phyloP scores from a whole-genome alignment of 2,113 vertebrate species.

The Podilymbus podiceps region DNA sequence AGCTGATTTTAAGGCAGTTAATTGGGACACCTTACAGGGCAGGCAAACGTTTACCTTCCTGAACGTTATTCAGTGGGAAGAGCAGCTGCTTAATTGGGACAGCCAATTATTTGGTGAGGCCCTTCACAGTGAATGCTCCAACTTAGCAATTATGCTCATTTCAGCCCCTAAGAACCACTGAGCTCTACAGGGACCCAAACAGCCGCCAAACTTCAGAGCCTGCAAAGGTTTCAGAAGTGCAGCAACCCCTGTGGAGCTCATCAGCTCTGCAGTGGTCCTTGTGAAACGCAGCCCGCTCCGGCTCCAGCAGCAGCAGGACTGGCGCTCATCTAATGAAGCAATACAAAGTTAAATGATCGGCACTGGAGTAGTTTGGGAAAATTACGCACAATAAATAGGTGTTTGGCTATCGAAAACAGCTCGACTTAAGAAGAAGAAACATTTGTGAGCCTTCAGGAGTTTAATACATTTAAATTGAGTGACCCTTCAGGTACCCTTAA shows the following conservation, averaged over 20 bases:
- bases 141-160: not conserved
- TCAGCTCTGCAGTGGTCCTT: not conserved
- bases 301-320: not conserved
- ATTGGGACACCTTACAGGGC: slow-evolving; percentile 7
- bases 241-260: not conserved
- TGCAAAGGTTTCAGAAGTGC: not conserved
- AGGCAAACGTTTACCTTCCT: not conserved
- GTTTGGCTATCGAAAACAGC: not conserved
- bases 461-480: not conserved
- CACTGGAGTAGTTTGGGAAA: not conserved
- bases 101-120: slow-evolving; percentile 31
- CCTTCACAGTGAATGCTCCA: not conserved
- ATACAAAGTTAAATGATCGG: not conserved
- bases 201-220: not conserved
- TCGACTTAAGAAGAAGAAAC: not conserved
- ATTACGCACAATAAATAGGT: rapidly evolving
- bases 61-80: not conserved
- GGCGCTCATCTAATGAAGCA: not conserved
- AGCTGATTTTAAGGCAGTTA: slow-evolving; percentile 15
- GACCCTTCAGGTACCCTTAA: not conserved
- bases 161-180: not conserved
- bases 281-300: not conserved
- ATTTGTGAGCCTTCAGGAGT: not conserved
- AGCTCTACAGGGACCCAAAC: not conserved
- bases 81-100: slow-evolving; percentile 21